These are phyloP conservation scores for Cryptoblepharus egeriae DNA, from an alignment of 2,797 vertebrate species.

Conservation along the genomic window DNA sequence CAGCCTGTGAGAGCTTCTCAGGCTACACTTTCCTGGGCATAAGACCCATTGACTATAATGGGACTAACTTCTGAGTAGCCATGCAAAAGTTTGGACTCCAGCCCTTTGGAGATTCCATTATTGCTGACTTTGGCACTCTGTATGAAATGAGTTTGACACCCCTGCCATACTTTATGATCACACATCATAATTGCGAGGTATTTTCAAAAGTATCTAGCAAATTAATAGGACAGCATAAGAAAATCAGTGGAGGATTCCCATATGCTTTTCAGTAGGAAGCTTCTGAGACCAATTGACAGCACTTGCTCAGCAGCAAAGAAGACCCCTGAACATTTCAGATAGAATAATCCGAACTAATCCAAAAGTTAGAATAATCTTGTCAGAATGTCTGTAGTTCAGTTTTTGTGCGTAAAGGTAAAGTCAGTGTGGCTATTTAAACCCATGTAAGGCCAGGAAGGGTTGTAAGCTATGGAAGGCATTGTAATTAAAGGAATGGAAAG, in stretches of 20 bases:
- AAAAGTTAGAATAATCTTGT: neutral
- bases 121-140: too few species aligned
- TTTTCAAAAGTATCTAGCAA: neutral
- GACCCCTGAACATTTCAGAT: neutral
- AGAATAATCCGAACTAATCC: too few species aligned
- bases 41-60: too few species aligned
- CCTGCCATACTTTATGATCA: too few species aligned
- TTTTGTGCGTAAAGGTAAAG: neutral
- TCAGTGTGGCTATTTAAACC: neutral
- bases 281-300: neutral
- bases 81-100: too few species aligned
- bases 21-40: too few species aligned
- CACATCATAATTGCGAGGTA: too few species aligned
- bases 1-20: too few species aligned
- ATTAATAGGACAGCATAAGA: neutral
- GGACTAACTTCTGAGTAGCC: too few species aligned
- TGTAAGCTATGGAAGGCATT: neutral
- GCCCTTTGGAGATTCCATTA: too few species aligned
- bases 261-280: neutral
- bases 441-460: neutral
- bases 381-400: neutral
- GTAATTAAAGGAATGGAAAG: neutral
- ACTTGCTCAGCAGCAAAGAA: neutral
- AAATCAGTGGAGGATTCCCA: neutral
- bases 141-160: too few species aligned